Percentiles rank a stretch among this genome's conserved stretches.
phyloP scores from a whole-genome alignment of 2,888 invertebrate species.

The Drosophila anomelani region DNA sequence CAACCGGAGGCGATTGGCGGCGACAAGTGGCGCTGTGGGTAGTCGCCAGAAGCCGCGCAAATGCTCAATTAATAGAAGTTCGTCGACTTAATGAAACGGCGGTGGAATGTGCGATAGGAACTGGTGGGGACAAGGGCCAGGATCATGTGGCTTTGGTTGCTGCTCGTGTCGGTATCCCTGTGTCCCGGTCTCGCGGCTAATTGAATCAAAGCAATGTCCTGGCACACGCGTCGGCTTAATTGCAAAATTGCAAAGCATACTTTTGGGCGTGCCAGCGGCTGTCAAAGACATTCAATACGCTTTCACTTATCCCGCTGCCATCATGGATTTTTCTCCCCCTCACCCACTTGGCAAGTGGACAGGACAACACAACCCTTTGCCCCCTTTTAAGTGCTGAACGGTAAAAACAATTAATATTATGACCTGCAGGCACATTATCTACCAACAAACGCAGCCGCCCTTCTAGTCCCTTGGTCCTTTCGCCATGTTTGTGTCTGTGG shows the following conservation, averaged over 20 bases:
- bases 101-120: constrained; percentile 24
- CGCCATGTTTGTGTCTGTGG: constrained; percentile 1
- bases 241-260: constrained; percentile 76
- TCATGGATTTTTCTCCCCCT: constrained; percentile 9
- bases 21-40: constrained; percentile 66
- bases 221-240: constrained; percentile 63
- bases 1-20: constrained; percentile 65
- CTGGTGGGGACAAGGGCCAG: constrained; percentile 48
- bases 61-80: constrained; percentile 79
- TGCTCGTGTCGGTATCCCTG: constrained; percentile 6
- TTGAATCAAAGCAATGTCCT: constrained; percentile 75
- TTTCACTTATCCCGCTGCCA: background rate
- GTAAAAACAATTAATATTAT: constrained; percentile 77
- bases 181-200: constrained; percentile 57
- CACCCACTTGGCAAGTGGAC: constrained; percentile 18
- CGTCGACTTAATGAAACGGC: constrained; percentile 69
- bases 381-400: constrained; percentile 51
- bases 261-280: constrained; percentile 60
- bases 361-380: constrained; percentile 56
- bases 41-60: constrained; percentile 64
- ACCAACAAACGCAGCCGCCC: constrained; percentile 16
- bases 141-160: constrained; percentile 67
- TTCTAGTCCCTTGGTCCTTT: constrained; percentile 14
- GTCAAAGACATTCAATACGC: constrained; percentile 72
- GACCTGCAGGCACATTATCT: constrained; percentile 78